These are phyloP conservation scores for Ostrea edulis DNA, from an alignment of 1,140 invertebrate genomes.

Conservation along the genomic window DNA sequence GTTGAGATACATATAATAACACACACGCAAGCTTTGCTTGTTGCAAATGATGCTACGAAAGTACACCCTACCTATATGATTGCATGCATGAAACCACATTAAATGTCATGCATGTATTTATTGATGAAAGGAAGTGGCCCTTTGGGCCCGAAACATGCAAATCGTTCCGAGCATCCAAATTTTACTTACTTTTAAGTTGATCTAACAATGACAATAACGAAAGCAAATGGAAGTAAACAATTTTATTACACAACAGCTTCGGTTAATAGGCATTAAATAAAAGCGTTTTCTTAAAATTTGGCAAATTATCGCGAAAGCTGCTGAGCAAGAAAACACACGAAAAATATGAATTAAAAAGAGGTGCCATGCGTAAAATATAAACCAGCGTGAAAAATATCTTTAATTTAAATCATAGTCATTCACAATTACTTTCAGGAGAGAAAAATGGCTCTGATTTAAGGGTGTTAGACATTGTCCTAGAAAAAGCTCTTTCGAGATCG, in stretches of 20 bases:
- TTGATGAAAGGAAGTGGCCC: background rate
- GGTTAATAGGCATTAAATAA: constrained; percentile 14
- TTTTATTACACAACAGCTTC: constrained; percentile 29
- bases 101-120: background rate
- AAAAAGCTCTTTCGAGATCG: constrained; percentile 8
- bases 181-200: background rate
- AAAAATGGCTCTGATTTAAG: background rate
- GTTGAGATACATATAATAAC: background rate
- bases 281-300: background rate
- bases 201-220: constrained; percentile 20
- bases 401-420: background rate
- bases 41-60: background rate
- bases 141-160: constrained; percentile 10
- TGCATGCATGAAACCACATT: background rate
- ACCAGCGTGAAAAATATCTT: background rate
- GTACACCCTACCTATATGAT: background rate
- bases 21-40: constrained; percentile 35
- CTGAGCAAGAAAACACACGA: constrained; percentile 16
- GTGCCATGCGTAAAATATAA: constrained; percentile 16
- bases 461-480: background rate
- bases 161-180: constrained; percentile 33
- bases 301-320: constrained; percentile 28
- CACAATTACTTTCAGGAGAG: background rate
- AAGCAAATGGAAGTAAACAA: background rate
- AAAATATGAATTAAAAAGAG: background rate